Conservation (phyloP, 2,797 vertebrate species). For the Amblyopsis hoosieri region DNA sequence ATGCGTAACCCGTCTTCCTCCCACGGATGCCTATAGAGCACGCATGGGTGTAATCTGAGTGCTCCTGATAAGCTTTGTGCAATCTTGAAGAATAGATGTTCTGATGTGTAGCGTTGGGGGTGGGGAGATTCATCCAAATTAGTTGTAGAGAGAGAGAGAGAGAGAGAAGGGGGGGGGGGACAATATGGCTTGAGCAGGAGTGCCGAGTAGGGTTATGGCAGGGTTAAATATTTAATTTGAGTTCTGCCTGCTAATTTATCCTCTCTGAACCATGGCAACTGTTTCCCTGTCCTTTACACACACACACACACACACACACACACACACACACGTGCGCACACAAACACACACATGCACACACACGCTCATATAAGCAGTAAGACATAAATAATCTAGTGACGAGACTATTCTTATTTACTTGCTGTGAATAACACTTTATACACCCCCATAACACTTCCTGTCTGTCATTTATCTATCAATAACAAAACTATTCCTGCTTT, state of each 20-base stretch:
- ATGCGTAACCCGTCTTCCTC: no score
- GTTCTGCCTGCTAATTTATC: slow-evolving; percentile 55
- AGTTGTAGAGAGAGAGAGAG: slow-evolving; percentile 8
- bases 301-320: background rate
- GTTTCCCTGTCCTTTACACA: background rate
- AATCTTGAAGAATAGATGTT: no score
- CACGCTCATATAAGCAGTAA: background rate
- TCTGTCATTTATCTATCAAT: background rate
- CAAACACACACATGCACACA: no score
- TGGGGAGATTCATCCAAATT: no score
- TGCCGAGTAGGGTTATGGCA: slow-evolving; percentile 32
- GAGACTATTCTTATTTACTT: background rate
- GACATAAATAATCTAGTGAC: background rate
- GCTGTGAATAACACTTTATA: background rate
- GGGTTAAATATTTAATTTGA: slow-evolving; percentile 64
- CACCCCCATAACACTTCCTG: background rate
- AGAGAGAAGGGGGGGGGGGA: slow-evolving; percentile 6
- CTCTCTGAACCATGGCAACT: slow-evolving; percentile 14
- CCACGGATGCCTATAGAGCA: no score
- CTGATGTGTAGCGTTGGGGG: no score
- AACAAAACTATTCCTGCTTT: no score
- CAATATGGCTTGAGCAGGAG: background rate
- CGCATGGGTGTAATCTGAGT: no score
- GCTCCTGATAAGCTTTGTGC: no score
- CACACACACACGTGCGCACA: no score